Evolutionary conservation across 2,113 vertebrate species (phyloP).

Genomic region (Ptilonorhynchus violaceus): DNA sequence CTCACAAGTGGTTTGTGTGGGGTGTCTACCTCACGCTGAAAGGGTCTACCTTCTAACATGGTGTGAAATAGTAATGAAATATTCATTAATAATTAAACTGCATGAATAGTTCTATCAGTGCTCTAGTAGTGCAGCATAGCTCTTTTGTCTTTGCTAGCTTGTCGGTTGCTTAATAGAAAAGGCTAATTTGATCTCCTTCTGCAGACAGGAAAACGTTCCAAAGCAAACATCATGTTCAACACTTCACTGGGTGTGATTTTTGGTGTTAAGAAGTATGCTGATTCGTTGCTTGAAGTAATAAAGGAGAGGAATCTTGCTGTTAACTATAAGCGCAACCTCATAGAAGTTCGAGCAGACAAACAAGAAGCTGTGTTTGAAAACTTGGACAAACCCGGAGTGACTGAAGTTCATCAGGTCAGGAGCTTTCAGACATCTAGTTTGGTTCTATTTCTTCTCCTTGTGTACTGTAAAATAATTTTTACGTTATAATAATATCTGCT

Average conservation of each 20-base stretch:
- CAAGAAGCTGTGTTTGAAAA: slow-evolving; percentile 94
- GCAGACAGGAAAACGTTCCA: slow-evolving; percentile 86
- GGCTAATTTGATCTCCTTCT: slow-evolving; percentile 46
- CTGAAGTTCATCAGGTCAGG: slow-evolving; percentile 82
- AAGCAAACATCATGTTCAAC: slow-evolving; percentile 85
- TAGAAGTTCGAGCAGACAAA: slow-evolving; percentile 90
- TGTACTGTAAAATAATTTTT: neutral
- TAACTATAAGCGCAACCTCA: slow-evolving; percentile 85
- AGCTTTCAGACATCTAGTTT: neutral
- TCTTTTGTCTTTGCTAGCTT: neutral
- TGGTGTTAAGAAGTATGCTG: slow-evolving; percentile 91
- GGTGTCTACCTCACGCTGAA: neutral
- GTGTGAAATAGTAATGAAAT: neutral
- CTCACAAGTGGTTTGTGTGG: neutral
- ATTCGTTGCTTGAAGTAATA: slow-evolving; percentile 84
- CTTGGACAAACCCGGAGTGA: slow-evolving; percentile 87
- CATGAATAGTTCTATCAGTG: neutral
- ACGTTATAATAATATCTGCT: neutral
- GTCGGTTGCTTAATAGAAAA: neutral
- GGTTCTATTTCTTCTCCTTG: neutral
- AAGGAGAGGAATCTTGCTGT: slow-evolving; percentile 80
- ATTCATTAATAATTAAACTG: neutral
- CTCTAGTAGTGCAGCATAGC: neutral
- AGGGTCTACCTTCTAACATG: neutral
- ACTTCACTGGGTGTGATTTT: slow-evolving; percentile 80